Conservation (phyloP, 1,140 invertebrate genomes). For the Pantala flavescens region DNA sequence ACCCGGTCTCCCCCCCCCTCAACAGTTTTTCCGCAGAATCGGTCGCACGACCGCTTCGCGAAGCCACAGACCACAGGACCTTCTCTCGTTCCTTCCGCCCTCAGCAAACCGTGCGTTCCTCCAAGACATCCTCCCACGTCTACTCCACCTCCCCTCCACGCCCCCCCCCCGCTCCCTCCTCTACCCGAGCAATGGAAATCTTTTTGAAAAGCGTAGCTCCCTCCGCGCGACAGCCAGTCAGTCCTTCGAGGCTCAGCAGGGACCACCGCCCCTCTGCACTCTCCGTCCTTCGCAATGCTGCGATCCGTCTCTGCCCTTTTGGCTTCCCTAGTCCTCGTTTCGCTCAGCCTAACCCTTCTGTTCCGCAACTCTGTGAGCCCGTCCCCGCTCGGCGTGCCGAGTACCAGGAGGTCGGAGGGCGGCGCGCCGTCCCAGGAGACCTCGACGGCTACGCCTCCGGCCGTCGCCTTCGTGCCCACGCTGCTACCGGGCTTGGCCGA, state of each 20-base stretch:
- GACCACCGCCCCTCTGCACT: not conserved
- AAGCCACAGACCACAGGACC: too few relatives aligned
- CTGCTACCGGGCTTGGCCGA: not conserved
- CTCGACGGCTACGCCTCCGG: not conserved
- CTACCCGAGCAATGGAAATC: not conserved
- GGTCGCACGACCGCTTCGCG: too few relatives aligned
- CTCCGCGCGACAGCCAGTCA: not conserved
- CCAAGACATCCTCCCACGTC: not conserved
- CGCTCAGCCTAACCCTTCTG: not conserved
- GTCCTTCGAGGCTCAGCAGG: not conserved
- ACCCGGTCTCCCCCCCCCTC: too few relatives aligned
- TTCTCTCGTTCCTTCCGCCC: too few relatives aligned
- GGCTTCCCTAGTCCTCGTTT: not conserved
- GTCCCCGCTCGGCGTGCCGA: not conserved
- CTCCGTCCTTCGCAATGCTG: not conserved
- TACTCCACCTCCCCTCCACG: not conserved
- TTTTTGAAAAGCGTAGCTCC: not conserved
- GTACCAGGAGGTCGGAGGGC: not conserved
- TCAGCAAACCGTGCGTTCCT: too few relatives aligned
- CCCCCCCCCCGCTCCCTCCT: not conserved
- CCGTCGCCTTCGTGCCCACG: not conserved
- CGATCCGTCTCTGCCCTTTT: not conserved
- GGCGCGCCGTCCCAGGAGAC: not conserved
- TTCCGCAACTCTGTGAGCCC: not conserved
- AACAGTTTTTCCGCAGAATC: too few relatives aligned